Evolutionary conservation across 2,113 vertebrate species (phyloP).

Genomic region (Sorex fumeus): DNA sequence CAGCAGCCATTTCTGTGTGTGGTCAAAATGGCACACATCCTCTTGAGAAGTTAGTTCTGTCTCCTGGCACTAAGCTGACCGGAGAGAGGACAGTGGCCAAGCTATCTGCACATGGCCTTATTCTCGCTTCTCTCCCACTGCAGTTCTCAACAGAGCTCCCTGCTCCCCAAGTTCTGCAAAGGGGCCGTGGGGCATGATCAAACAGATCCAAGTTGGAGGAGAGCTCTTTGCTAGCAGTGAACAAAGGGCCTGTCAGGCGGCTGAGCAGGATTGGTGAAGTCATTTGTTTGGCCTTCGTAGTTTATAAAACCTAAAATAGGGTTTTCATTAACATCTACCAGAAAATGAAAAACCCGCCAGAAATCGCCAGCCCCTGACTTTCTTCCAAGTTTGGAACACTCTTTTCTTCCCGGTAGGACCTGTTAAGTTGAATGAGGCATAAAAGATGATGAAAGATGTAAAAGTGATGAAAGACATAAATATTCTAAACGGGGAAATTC

Average conservation of each 20-base stretch:
- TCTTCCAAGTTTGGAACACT: neutral
- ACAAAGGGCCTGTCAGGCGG: neutral
- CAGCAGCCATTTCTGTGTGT: neutral
- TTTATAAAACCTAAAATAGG: conserved; percentile 2
- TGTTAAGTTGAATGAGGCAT: neutral
- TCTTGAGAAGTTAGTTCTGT: neutral
- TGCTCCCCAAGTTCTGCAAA: neutral
- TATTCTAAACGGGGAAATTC: neutral
- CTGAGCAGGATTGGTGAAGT: neutral
- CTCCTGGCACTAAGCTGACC: neutral
- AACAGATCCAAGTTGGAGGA: neutral
- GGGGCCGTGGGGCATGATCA: too few relatives aligned
- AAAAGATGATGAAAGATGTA: neutral
- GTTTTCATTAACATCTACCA: neutral
- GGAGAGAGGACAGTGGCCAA: neutral
- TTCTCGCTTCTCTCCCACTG: neutral
- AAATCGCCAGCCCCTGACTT: neutral
- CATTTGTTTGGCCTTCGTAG: neutral
- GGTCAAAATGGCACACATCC: neutral
- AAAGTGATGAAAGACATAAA: neutral
- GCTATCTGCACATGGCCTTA: neutral
- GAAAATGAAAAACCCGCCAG: neutral
- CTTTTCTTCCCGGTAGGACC: neutral
- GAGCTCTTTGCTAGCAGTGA: neutral
- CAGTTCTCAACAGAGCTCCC: neutral